These are phyloP conservation scores for Limenitis camilla DNA, from an alignment of 2,888 invertebrate genomes.

Conservation along the genomic window DNA sequence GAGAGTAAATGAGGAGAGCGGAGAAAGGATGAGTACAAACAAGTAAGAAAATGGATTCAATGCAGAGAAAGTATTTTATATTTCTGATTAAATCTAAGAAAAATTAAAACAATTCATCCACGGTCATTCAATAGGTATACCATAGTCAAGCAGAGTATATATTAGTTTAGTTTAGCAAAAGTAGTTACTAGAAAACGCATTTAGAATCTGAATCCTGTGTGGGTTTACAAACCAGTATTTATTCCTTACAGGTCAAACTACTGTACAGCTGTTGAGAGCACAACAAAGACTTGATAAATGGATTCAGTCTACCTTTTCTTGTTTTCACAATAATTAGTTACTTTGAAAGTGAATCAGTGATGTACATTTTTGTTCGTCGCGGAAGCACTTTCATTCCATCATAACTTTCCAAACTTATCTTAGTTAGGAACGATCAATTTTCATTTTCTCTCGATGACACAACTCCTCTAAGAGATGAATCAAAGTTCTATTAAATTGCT, in stretches of 20 bases:
- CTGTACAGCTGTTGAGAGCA: not conserved
- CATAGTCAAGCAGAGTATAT: no score
- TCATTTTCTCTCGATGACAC: conserved; percentile 63
- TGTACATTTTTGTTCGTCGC: conserved; percentile 47
- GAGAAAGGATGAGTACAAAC: no score
- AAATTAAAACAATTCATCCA: no score
- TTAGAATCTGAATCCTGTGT: no score
- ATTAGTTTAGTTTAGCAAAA: no score
- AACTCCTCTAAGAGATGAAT: conserved; percentile 46
- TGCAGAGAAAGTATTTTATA: no score
- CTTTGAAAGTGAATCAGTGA: conserved; percentile 42
- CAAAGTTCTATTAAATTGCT: conserved; percentile 31
- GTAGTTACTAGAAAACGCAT: no score
- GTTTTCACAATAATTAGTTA: conserved; percentile 58
- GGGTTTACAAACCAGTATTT: conserved; percentile 1
- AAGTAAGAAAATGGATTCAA: no score
- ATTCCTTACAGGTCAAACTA: not conserved
- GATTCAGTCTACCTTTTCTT: conserved; percentile 37
- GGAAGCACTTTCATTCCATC: conserved; percentile 55
- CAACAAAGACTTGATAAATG: conserved; percentile 42
- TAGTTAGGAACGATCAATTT: conserved; percentile 69
- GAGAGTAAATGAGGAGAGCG: no score
- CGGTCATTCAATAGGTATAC: no score
- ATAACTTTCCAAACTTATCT: conserved; percentile 69
- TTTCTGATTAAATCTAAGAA: no score